Evolutionary conservation across 2,113 vertebrate genomes (phyloP), one percentile per base, ranked within the genome.

Genomic region (Oncorhynchus gorbuscha): DNA sequence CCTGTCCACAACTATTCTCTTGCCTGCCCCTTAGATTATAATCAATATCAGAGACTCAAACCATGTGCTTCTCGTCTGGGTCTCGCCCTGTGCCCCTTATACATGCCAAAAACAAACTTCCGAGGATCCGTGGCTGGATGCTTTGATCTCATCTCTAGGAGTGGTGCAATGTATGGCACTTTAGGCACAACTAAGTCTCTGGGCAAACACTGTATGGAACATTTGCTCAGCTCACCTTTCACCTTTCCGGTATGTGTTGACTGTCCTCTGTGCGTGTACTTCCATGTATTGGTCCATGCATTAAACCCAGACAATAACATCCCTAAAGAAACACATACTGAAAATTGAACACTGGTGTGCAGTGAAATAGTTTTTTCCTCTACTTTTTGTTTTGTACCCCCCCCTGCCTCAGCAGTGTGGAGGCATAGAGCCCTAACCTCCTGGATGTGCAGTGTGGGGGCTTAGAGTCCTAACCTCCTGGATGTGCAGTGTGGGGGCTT

Each of bases 91-190:
- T 35, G 32, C 5, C 5, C 32, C 32, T 35, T 35, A 35, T 35
- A 35, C 32, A 74, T 93, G 91, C 90, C 92, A 93, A 86, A 81
- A 86, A 84, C 32, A 35, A 84, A 87, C 79, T 85, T 83, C 77
- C 51, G 87, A 89, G 89, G 87, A 90, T 92, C 84, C 82, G 87
- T 88, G 26, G 75, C 83, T 81, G 11, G 84, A 81, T 85, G 88
- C 91, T 93, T 93, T 93, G 89, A 93, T 93, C 90, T 93, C 86
- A 90, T 94, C 89, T 91, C 89, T 89, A 89, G 89, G 88, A 93
- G 89, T 91, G 83, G 84, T 90, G 91, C 90, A 88, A 91, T 87
- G 88, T 90, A 90, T 85, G 89, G 88, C 88, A 91, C 90, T 94
- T 91, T 86, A 90, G 88, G 89, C 91, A 88, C 88, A 90, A 85